Base-by-base conservation (phyloP, 2,797 vertebrate genomes). In the Labeo calbasu region DNA sequence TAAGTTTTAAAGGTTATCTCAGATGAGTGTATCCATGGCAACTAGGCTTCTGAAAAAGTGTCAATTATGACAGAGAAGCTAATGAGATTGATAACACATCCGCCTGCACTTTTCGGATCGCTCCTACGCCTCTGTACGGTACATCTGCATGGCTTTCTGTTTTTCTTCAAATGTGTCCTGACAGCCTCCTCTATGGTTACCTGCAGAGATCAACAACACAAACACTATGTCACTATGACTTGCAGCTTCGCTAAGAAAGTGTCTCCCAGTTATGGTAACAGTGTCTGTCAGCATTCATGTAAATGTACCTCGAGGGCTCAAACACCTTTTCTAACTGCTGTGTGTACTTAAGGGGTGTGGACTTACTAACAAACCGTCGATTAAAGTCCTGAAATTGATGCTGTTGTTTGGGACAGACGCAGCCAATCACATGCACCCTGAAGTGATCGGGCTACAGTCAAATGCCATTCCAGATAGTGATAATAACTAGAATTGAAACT, bases 221-320 rank as follows among this genome's bases (percentile, higher is more conserved):
- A 17, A 40, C 65, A 36, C 9, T 11, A 19, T 10, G 17, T 17
- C 65, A 36, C 9, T 11, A 19, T 10, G 17, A 7, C 28, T 36
- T 9, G 4, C 17, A 40, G 32, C 28, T 68, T 63, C 4, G 0
- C 17, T 68, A 36, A 28, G 59, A 63, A 51, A 19, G 1, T 43
- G 36, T 77, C 36, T 43, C 36, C 13, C 32, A 65, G 61, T 63
- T 48, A 65, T 2, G 3, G 23, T 21, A 78, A 55, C 6, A n/a
- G 19, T 75, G 72, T 36, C 50, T 36, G 53, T 77, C 53, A 59
- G 14, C 75, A 59, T 51, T 71, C 82, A 61, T 28, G 21, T 28
- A 82, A 80, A 65, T 66, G 55, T 63, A 71, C 21, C 69, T 59
- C 13, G 17, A 72, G 51, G 81, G 55, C 32, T 66, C 11, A 63